Percentiles rank a stretch among this genome's conserved stretches.
These are phyloP conservation scores for Atherinomorus stipes DNA, from an alignment of 2,113 vertebrate species.

Conservation along the genomic window DNA sequence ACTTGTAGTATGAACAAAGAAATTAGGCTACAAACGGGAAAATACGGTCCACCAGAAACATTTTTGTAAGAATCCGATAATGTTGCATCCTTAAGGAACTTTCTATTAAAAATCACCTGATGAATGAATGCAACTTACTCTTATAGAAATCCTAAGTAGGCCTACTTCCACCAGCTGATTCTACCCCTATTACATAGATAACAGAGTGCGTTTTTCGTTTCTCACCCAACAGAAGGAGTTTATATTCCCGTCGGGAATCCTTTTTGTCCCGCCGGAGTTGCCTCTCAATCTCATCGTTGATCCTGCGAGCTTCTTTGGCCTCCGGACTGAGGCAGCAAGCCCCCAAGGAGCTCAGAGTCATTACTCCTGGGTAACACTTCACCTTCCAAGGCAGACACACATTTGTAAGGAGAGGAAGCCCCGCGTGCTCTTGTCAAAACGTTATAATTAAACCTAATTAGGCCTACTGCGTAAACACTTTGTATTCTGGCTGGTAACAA, in stretches of 20 bases:
- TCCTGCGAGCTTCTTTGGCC: slow-evolving; percentile 94
- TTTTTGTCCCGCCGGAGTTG: slow-evolving; percentile 92
- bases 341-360: slow-evolving; percentile 90
- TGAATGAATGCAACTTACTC: too few relatives aligned
- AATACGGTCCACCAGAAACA: too few relatives aligned
- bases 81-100: too few relatives aligned
- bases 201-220: not conserved
- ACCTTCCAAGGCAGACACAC: slow-evolving; percentile 32
- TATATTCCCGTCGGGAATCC: slow-evolving; percentile 88
- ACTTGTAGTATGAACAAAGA: too few relatives aligned
- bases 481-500: not conserved
- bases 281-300: slow-evolving; percentile 95
- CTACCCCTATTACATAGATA: too few relatives aligned
- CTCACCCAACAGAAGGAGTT: slow-evolving; percentile 92
- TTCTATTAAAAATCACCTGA: too few relatives aligned
- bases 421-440: not conserved
- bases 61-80: too few relatives aligned
- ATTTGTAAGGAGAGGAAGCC: not conserved
- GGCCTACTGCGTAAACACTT: too few relatives aligned
- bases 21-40: too few relatives aligned
- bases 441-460: not conserved
- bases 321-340: slow-evolving; percentile 94
- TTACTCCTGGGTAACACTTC: slow-evolving; percentile 67
- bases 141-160: too few relatives aligned
- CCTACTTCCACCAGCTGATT: not conserved